These are phyloP conservation scores for Merluccius polli DNA, from an alignment of 2,797 vertebrate genomes.

Conservation along the genomic window DNA sequence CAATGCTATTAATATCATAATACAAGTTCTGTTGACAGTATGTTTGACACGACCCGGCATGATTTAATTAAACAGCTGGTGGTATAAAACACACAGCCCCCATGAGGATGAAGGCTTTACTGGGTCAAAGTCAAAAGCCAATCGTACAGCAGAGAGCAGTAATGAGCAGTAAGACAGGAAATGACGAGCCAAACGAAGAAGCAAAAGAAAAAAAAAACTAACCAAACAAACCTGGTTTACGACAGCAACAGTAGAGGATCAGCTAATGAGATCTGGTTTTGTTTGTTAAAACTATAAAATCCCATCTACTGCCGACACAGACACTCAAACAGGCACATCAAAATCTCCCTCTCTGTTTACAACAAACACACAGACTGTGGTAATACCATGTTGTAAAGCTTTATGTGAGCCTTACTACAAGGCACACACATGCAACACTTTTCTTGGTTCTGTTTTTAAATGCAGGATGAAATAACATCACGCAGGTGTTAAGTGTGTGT, in stretches of 20 bases:
- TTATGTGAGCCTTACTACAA: slow-evolving; percentile 8
- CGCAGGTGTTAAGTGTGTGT: no score
- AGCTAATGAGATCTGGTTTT: background rate
- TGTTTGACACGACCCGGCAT: slow-evolving; percentile 16
- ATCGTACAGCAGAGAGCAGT: background rate
- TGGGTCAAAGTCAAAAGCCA: slow-evolving; percentile 19
- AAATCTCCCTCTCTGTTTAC: slow-evolving; percentile 8
- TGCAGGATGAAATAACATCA: background rate
- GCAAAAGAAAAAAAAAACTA: background rate
- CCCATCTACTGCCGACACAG: background rate
- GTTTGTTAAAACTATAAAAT: no score
- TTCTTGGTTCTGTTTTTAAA: background rate
- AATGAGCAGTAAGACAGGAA: slow-evolving; percentile 4
- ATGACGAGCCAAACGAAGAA: background rate
- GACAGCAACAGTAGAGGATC: background rate
- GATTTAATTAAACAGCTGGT: slow-evolving; percentile 26
- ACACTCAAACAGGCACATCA: background rate
- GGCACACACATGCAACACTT: background rate
- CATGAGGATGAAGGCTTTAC: slow-evolving; percentile 9
- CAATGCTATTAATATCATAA: no score
- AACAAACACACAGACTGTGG: slow-evolving; percentile 1
- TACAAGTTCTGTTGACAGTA: no score
- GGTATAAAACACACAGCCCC: slow-evolving; percentile 10
- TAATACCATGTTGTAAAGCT: slow-evolving; percentile 17
- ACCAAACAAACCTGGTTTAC: background rate